Percentiles rank a stretch among this genome's conserved stretches.
Evolutionary conservation across 2,113 vertebrate species (phyloP).

Genomic region (Gallinago undulata): DNA sequence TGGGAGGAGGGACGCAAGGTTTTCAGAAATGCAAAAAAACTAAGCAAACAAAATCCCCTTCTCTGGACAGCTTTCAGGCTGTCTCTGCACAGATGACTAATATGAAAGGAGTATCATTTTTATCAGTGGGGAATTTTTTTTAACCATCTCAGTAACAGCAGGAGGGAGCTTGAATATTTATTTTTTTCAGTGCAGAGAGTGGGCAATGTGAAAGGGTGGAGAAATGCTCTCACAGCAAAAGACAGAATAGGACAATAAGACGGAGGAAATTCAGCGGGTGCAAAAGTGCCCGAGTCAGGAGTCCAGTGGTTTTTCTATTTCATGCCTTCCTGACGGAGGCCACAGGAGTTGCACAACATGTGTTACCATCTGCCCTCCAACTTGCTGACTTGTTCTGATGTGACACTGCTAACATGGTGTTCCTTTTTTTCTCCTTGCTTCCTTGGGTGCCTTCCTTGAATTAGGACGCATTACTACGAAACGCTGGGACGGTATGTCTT

Average conservation of each 20-base stretch:
- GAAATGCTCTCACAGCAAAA: not conserved
- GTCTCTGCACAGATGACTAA: not conserved
- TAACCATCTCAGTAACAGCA: not conserved
- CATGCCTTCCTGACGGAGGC: not conserved
- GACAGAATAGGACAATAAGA: not conserved
- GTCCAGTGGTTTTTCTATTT: not conserved
- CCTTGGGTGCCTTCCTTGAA: slow-evolving; percentile 34
- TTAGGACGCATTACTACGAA: slow-evolving; percentile 83
- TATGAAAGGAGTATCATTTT: not conserved
- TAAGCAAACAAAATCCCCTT: not conserved
- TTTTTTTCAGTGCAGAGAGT: not conserved
- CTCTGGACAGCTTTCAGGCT: not conserved
- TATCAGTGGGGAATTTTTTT: not conserved
- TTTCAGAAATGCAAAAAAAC: not conserved
- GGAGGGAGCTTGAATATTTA: not conserved
- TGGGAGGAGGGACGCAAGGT: not conserved
- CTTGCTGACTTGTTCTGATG: not conserved
- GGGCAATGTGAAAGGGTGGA: not conserved
- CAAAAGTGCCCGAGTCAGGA: not conserved
- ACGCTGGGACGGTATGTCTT: slow-evolving; percentile 80
- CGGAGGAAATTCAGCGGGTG: not conserved
- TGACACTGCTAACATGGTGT: slow-evolving; percentile 28
- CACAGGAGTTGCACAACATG: not conserved
- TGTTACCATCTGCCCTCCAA: not conserved
- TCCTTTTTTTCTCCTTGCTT: slow-evolving; percentile 60